Conservation (phyloP, 2,888 invertebrate species). For the Parthenolecanium corni region DNA sequence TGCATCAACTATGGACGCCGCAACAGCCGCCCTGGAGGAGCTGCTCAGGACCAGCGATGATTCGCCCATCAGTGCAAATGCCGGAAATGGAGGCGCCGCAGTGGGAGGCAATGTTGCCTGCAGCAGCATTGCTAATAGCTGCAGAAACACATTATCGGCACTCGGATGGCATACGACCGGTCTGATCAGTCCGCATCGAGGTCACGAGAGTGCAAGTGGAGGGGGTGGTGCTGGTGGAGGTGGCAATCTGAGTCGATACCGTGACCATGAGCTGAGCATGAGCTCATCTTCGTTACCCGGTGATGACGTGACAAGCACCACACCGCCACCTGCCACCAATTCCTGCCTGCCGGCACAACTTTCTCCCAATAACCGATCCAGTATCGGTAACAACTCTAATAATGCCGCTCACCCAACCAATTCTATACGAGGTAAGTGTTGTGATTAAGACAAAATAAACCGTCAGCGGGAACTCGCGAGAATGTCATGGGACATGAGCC, state of each 20-base stretch:
- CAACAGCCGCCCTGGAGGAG: conserved; percentile 14
- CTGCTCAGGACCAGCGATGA: conserved; percentile 10
- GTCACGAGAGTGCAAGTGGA: background rate
- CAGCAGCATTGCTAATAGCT: conserved; percentile 1
- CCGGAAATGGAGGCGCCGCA: background rate
- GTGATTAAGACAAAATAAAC: no score
- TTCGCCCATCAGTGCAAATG: background rate
- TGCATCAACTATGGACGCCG: conserved; percentile 14
- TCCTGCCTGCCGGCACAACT: conserved; percentile 22
- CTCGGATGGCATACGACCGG: conserved; percentile 11
- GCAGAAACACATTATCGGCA: conserved; percentile 2
- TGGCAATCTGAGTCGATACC: background rate
- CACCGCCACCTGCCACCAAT: conserved; percentile 17
- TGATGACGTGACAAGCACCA: conserved; percentile 23
- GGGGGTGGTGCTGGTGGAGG: background rate
- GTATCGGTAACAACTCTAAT: conserved; percentile 13
- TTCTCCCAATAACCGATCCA: conserved; percentile 23
- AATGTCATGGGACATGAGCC: no score
- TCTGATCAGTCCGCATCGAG: conserved; percentile 12
- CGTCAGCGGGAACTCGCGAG: no score
- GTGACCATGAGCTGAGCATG: conserved; percentile 12
- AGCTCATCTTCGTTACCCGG: conserved; percentile 13
- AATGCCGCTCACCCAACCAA: conserved; percentile 25
- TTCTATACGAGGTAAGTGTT: conserved; percentile 23
- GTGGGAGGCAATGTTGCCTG: background rate